These are phyloP conservation scores for Blera fallax DNA, from an alignment of 2,888 invertebrate genomes.

Conservation along the genomic window DNA sequence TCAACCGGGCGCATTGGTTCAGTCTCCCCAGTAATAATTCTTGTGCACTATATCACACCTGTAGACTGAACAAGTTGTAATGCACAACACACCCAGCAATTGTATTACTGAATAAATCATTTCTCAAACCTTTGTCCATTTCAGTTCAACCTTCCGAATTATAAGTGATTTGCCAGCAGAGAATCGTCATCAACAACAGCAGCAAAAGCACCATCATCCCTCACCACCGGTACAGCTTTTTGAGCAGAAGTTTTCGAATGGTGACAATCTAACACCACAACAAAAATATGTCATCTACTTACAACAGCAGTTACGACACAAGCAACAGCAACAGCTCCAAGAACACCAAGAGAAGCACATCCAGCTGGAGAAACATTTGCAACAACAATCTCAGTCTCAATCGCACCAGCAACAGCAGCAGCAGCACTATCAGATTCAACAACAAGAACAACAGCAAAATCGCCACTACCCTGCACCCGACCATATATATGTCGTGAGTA, in stretches of 20 bases:
- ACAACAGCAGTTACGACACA: slow-evolving; percentile 78
- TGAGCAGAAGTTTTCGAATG: slow-evolving; percentile 72
- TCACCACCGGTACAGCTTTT: slow-evolving; percentile 13
- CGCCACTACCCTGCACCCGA: slow-evolving; percentile 47
- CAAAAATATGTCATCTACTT: slow-evolving; percentile 80
- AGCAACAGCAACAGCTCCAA: slow-evolving; percentile 74
- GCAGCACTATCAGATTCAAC: slow-evolving; percentile 55
- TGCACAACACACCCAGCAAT: slow-evolving; percentile 18
- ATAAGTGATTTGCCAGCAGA: slow-evolving; percentile 48
- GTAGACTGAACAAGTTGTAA: slow-evolving; percentile 22
- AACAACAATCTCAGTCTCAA: slow-evolving; percentile 66
- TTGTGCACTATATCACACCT: slow-evolving; percentile 3
- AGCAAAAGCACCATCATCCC: slow-evolving; percentile 69
- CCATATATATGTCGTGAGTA: slow-evolving; percentile 73
- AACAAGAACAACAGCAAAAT: slow-evolving; percentile 59
- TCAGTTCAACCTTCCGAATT: slow-evolving; percentile 58
- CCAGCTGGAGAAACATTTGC: slow-evolving; percentile 66
- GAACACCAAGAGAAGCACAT: slow-evolving; percentile 69
- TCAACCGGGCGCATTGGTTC: slow-evolving; percentile 2
- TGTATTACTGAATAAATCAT: slow-evolving; percentile 68
- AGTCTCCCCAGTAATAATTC: slow-evolving; percentile 31
- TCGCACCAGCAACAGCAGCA: slow-evolving; percentile 56
- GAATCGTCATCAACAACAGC: slow-evolving; percentile 73
- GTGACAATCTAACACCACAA: slow-evolving; percentile 79
- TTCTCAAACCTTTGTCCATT: slow-evolving; percentile 30